Evolutionary conservation across 1,140 invertebrate species (phyloP).

Genomic region (Bilobella aurantiaca): DNA sequence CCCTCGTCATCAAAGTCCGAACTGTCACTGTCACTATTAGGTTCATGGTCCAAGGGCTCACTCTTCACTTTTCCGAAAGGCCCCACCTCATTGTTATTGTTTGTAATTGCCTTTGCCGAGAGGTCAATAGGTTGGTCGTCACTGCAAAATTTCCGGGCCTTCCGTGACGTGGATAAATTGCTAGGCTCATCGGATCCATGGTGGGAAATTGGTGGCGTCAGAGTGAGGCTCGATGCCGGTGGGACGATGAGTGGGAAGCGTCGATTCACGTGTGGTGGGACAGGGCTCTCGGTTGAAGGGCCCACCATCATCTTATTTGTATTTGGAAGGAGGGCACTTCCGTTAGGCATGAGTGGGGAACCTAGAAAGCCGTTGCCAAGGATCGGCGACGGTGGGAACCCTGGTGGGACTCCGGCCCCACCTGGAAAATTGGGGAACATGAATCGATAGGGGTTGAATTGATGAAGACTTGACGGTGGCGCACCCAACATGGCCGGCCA

Average conservation of each 20-base stretch:
- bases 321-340: slow-evolving; percentile 10
- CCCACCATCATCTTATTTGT: slow-evolving; percentile 17
- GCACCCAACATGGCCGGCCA: slow-evolving; percentile 34
- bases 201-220: slow-evolving; percentile 34
- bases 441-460: slow-evolving; percentile 34
- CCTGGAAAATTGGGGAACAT: slow-evolving; percentile 31
- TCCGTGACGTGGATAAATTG: slow-evolving; percentile 13
- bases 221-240: slow-evolving; percentile 27
- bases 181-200: slow-evolving; percentile 31
- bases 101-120: slow-evolving; percentile 22
- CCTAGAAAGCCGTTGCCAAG: slow-evolving; percentile 17
- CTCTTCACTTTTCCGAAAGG: slow-evolving; percentile 11
- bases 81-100: background rate
- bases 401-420: slow-evolving; percentile 16
- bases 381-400: slow-evolving; percentile 16
- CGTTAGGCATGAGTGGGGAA: background rate
- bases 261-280: background rate
- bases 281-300: background rate
- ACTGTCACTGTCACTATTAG: slow-evolving; percentile 14
- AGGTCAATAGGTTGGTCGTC: slow-evolving; percentile 29
- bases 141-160: background rate
- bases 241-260: slow-evolving; percentile 14
- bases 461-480: slow-evolving; percentile 31
- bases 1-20: slow-evolving; percentile 14
- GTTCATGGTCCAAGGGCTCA: slow-evolving; percentile 9